Evolutionary conservation across 92 coral and sea anemone genomes (phyloP).

Genomic region (Plumapathes pennacea): DNA sequence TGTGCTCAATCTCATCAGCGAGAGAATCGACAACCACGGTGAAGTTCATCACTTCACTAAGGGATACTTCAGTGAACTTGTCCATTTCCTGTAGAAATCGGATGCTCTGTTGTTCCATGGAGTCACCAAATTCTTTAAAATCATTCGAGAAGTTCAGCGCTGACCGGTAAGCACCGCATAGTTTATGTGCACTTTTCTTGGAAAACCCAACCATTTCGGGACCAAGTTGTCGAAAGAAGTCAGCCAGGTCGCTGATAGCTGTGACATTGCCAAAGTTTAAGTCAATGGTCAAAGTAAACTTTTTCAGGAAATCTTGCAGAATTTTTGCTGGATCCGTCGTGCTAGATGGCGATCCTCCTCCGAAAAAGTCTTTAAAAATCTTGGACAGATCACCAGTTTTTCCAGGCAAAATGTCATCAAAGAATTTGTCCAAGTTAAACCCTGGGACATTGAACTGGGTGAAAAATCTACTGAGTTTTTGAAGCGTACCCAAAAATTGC

Average conservation of each 20-base stretch:
- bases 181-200: conserved; percentile 34
- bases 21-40: conserved; percentile 35
- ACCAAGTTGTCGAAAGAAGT: conserved; percentile 61
- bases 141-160: conserved; percentile 36
- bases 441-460: conserved; percentile 11
- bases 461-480: conserved; percentile 15
- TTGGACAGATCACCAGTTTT: conserved; percentile 7
- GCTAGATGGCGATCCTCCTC: not conserved
- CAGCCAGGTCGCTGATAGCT: conserved; percentile 55
- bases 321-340: conserved; percentile 29
- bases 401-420: conserved; percentile 26
- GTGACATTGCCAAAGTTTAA: conserved; percentile 57
- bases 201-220: conserved; percentile 41
- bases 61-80: conserved; percentile 6
- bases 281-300: conserved; percentile 40
- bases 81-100: conserved; percentile 27
- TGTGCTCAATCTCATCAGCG: conserved; percentile 56
- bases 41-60: conserved; percentile 29
- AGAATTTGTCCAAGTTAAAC: conserved; percentile 39
- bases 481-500: conserved; percentile 12
- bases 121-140: conserved; percentile 49
- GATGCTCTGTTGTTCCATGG: conserved; percentile 40
- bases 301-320: conserved; percentile 47
- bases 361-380: conserved; percentile 7
- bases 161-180: conserved; percentile 44